phyloP scores from a whole-genome alignment of 2,113 vertebrate species.

The Atherinomorus stipes region DNA sequence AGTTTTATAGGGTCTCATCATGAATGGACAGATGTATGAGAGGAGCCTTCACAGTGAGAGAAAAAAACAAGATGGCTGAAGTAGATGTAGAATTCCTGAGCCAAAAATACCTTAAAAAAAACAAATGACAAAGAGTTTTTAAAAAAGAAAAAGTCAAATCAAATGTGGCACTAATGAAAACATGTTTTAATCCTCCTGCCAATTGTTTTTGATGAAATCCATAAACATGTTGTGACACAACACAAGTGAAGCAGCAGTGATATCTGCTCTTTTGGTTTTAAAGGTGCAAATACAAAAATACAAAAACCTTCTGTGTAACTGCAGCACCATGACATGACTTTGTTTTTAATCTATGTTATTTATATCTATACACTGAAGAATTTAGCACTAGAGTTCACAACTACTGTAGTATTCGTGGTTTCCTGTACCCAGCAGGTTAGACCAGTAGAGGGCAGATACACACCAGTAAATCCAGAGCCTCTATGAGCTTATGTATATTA shows the following conservation, averaged over 20 bases:
- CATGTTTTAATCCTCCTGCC: too few relatives aligned
- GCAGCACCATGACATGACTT: not conserved
- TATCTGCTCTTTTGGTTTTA: not conserved
- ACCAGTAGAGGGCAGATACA: conserved; percentile 70
- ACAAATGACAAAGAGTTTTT: too few relatives aligned
- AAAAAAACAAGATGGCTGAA: not conserved
- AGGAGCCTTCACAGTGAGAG: not conserved
- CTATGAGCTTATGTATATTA: not conserved
- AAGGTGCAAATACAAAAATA: not conserved
- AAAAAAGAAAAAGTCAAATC: too few relatives aligned
- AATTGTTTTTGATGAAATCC: too few relatives aligned
- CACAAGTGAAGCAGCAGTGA: not conserved
- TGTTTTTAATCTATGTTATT: not conserved
- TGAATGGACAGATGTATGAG: not conserved
- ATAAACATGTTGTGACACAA: not conserved
- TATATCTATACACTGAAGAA: not conserved
- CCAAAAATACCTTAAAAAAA: not conserved
- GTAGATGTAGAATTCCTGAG: not conserved
- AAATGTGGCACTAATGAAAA: too few relatives aligned
- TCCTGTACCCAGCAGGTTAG: conserved; percentile 23
- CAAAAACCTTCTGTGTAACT: not conserved
- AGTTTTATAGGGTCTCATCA: not conserved
- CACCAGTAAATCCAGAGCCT: conserved; percentile 33
- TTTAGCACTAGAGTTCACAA: not conserved
- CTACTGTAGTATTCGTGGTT: not conserved